Evolutionary conservation across 1,140 invertebrate species (phyloP).

Genomic region (Globodera ellingtonae): DNA sequence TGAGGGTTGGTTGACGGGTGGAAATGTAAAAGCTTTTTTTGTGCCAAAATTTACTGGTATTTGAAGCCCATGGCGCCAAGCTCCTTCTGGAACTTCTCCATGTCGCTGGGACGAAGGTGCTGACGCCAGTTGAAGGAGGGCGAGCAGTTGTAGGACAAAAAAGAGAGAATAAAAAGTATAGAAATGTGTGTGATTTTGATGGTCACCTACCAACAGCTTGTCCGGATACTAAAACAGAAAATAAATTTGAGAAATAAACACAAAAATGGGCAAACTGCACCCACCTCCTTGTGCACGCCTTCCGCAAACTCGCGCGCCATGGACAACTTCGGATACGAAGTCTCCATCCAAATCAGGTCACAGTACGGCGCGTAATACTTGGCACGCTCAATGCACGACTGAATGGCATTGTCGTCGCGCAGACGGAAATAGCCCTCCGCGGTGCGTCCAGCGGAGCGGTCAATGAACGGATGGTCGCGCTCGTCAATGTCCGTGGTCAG

Average conservation of each 20-base stretch:
- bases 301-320: conserved; percentile 65
- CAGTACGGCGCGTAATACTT: conserved; percentile 66
- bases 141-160: conserved; percentile 66
- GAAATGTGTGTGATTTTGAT: too few relatives aligned
- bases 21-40: background rate
- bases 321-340: conserved; percentile 54
- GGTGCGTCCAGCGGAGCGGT: conserved; percentile 62
- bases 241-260: background rate
- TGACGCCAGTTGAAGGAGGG: conserved; percentile 67
- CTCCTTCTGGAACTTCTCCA: conserved; percentile 66
- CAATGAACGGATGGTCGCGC: conserved; percentile 66
- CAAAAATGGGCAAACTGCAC: conserved; percentile 4
- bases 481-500: conserved; percentile 62
- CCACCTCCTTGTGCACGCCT: conserved; percentile 59
- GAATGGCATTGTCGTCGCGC: conserved; percentile 56
- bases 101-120: conserved; percentile 61
- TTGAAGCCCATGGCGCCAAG: conserved; percentile 67
- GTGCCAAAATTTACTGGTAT: conserved; percentile 52
- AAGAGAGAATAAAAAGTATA: too few relatives aligned
- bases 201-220: conserved; percentile 54
- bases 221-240: conserved; percentile 58
- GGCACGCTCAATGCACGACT: conserved; percentile 65
- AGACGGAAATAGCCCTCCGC: conserved; percentile 65
- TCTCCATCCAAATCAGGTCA: conserved; percentile 67
- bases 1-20: background rate